Percentiles rank a stretch among this genome's conserved stretches.
Evolutionary conservation across 2,113 vertebrate species (phyloP).

Genomic region (Vanacampus margaritifer): DNA sequence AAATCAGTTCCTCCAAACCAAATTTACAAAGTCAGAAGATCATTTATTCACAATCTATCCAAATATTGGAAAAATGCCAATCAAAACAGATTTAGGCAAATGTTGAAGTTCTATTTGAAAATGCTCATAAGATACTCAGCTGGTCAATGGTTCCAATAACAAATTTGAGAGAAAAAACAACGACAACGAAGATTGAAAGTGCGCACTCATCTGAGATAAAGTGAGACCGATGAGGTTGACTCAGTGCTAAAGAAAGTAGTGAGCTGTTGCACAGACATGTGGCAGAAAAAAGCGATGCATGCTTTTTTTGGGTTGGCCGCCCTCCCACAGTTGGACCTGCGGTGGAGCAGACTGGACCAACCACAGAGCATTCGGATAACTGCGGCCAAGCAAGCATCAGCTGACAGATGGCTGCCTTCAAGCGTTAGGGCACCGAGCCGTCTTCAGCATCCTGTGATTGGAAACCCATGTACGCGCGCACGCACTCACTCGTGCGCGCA

Average conservation of each 20-base stretch:
- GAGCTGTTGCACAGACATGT: conserved; percentile 20
- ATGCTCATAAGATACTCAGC: too few species aligned
- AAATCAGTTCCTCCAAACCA: neutral
- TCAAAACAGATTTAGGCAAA: neutral
- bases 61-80: neutral
- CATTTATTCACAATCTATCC: neutral
- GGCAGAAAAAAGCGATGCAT: conserved; percentile 38
- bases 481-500: neutral
- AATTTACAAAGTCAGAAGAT: neutral
- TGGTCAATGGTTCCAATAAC: too few species aligned
- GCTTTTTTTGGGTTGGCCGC: conserved; percentile 29
- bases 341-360: conserved; percentile 74
- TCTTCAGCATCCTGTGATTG: conserved; percentile 49
- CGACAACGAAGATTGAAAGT: neutral
- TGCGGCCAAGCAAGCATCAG: conserved; percentile 63
- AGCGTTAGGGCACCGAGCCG: conserved; percentile 56
- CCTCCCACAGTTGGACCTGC: conserved; percentile 67
- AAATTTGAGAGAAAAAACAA: too few species aligned
- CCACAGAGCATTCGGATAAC: conserved; percentile 70
- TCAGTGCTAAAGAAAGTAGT: neutral
- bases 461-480: conserved; percentile 27
- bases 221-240: neutral
- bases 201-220: neutral
- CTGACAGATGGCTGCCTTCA: conserved; percentile 74
- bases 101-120: too few species aligned